Evolutionary conservation across 92 coral and sea anemone genomes (phyloP).

Genomic region (Siderastrea radians): DNA sequence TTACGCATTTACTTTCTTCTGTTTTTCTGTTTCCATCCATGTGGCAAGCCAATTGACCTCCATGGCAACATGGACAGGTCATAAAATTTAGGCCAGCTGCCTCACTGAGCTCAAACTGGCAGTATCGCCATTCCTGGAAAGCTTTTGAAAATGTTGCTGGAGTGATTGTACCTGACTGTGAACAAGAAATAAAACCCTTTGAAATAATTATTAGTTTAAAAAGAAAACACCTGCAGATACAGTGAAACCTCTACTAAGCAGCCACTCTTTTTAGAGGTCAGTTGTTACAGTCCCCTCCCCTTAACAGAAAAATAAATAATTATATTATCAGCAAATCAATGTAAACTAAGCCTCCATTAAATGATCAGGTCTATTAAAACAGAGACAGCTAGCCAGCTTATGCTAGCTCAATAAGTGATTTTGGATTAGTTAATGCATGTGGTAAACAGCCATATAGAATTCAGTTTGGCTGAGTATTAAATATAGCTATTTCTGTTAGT

Average conservation of each 20-base stretch:
- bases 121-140: slow-evolving; percentile 13
- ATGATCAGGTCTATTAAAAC: too few species aligned
- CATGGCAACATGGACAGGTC: not conserved
- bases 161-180: slow-evolving; percentile 1
- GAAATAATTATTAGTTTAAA: not conserved
- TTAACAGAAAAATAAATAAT: too few species aligned
- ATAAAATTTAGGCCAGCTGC: not conserved
- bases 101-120: slow-evolving; percentile 1
- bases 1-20: slow-evolving; percentile 1
- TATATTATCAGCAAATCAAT: too few species aligned
- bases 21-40: slow-evolving; percentile 2
- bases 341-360: too few species aligned
- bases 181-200: not conserved
- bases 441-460: too few species aligned
- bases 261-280: too few species aligned
- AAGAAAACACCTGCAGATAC: not conserved
- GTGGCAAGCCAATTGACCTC: slow-evolving; percentile 4
- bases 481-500: too few species aligned
- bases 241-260: not conserved
- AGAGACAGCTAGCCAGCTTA: too few species aligned
- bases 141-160: slow-evolving; percentile 7
- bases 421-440: too few species aligned
- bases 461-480: too few species aligned
- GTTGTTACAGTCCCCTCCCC: too few species aligned
- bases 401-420: too few species aligned